Evolutionary conservation across 2,113 vertebrate species (phyloP), one percentile per base, ranked within the genome.

Genomic region (Dasyornis broadbenti): DNA sequence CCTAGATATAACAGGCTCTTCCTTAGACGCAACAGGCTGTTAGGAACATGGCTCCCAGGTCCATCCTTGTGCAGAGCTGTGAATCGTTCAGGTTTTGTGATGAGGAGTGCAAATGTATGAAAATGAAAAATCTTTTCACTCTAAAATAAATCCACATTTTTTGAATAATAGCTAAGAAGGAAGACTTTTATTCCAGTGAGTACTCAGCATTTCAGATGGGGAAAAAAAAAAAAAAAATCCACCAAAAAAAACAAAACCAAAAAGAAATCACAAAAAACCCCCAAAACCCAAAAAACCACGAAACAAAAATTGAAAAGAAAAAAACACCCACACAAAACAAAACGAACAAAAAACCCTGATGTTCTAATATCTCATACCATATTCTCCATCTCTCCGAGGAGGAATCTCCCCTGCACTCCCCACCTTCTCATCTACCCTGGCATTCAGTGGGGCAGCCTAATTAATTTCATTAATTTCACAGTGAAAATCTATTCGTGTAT

Each of bases 11-110:
- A n/a, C 9, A 17, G 45, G 15, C 24, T 50, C n/a, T 54, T 61
- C 73, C 10, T 52, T 15, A 30, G 23, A 2, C n/a, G 21, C 21
- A 26, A 2, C 21, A 23, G 9, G 13, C 30, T 31, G 45, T 17
- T 56, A 19, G 56, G 45, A 49, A 21, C 9, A 0, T 10, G 3
- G 2, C 9, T 24, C 39, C 28, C 7, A 3, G 17, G 9, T 24
- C 31, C 20, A 7, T 42, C 45, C 50, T 54, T 31, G 35, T 31
- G 18, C 47, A 78, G 45, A n/a, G 13, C 14, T 53, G 31, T 21
- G 26, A 11, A 11, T 35, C 3, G 0, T 35, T 60, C 64, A 18
- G 18, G 42, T 20, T 52, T 66, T 60, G 11, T 7, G 1, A 28
- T 33, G 22, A 69, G 53, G n/a, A 90, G 53, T n/a, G 28, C 45